A percentile compares a stretch with the other conserved stretches of the same genome.
Conservation (phyloP, 1,140 invertebrate species). For the Zaprionus ornatus region DNA sequence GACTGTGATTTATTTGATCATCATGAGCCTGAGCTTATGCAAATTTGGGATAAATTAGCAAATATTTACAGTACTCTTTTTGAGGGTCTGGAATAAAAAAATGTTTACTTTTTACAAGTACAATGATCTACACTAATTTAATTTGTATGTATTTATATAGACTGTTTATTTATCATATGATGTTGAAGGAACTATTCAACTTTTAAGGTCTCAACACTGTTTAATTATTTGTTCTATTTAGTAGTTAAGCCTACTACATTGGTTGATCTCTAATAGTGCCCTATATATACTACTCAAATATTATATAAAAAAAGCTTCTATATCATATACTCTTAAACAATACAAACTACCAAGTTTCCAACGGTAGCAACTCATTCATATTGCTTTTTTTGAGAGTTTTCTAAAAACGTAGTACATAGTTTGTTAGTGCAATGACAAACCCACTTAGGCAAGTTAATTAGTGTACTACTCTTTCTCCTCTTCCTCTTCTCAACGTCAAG, state of each 20-base stretch:
- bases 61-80: slow-evolving; percentile 16
- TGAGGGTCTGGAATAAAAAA: neutral
- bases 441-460: slow-evolving; percentile 21
- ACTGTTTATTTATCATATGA: too few species aligned
- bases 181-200: too few species aligned
- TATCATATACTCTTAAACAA: neutral
- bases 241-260: neutral
- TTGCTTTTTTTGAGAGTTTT: neutral
- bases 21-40: slow-evolving; percentile 38
- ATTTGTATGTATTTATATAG: too few species aligned
- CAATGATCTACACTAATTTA: too few species aligned
- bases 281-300: neutral
- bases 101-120: too few species aligned
- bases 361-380: too few species aligned
- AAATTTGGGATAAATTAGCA: slow-evolving; percentile 26
- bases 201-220: too few species aligned
- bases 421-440: slow-evolving; percentile 9
- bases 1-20: slow-evolving; percentile 24
- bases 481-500: neutral
- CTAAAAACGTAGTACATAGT: neutral
- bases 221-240: too few species aligned
- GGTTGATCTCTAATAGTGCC: neutral
- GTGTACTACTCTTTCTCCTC: neutral
- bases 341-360: neutral
- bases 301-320: neutral